Evolutionary conservation across 2,113 vertebrate species (phyloP).

Genomic region (Chinchilla lanigera): DNA sequence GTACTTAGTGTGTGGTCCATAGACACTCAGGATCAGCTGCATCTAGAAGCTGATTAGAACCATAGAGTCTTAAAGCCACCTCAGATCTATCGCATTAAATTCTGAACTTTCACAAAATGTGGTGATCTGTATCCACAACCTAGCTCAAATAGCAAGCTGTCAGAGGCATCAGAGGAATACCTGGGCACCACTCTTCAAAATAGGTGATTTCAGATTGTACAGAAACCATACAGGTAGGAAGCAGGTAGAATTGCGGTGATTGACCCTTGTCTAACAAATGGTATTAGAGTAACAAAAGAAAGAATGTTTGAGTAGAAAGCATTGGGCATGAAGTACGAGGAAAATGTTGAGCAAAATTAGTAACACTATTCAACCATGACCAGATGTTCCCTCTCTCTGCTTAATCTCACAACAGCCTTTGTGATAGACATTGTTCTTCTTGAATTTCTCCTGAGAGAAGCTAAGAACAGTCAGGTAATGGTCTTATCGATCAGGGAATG

Average conservation of each 20-base stretch:
- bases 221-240: neutral
- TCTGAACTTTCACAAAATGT: neutral
- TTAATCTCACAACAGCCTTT: neutral
- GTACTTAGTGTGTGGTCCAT: neutral
- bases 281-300: neutral
- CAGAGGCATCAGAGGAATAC: neutral
- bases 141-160: neutral
- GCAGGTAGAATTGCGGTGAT: neutral
- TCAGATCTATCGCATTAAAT: neutral
- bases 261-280: neutral
- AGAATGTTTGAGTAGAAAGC: neutral
- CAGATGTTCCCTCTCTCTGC: neutral
- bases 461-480: neutral
- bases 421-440: neutral
- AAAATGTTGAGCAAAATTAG: neutral
- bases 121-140: neutral
- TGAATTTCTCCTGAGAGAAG: neutral
- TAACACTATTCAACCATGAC: neutral
- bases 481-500: neutral
- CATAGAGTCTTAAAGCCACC: neutral
- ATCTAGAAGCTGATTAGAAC: neutral
- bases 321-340: neutral
- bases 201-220: neutral
- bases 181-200: neutral
- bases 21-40: neutral